phyloP scores from a whole-genome alignment of 2,888 invertebrate species.

The Xestia sexstrigata region DNA sequence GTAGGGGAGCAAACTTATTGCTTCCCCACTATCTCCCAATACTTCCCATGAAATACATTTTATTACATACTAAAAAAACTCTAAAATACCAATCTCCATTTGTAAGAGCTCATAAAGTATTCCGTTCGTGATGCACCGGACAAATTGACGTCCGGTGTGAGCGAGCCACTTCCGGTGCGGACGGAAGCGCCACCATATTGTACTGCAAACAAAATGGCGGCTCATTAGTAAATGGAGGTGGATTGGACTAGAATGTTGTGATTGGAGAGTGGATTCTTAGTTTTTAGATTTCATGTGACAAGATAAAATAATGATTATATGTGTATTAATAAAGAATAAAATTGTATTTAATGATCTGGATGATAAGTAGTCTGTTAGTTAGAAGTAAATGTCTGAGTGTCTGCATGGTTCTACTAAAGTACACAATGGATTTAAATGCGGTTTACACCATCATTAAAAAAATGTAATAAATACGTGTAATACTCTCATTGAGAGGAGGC shows the following conservation, averaged over 20 bases:
- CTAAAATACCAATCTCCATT: constrained; percentile 46
- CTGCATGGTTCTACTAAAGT: too few species aligned
- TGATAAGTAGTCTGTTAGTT: not conserved
- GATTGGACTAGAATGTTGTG: constrained; percentile 30
- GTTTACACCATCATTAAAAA: too few species aligned
- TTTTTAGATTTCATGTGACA: not conserved
- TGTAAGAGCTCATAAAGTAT: constrained; percentile 66
- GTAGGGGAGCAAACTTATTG: not conserved
- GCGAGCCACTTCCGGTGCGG: constrained; percentile 70
- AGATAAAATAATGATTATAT: not conserved
- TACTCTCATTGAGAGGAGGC: too few species aligned
- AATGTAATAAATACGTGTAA: too few species aligned
- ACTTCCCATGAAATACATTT: not conserved
- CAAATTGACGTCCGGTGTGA: constrained; percentile 77
- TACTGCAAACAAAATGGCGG: constrained; percentile 65
- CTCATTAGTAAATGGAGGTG: constrained; percentile 60
- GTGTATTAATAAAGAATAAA: too few species aligned
- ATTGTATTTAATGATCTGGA: not conserved
- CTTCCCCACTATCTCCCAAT: not conserved
- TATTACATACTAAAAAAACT: constrained; percentile 29
- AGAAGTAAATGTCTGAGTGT: too few species aligned
- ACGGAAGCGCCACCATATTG: constrained; percentile 76
- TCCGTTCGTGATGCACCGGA: constrained; percentile 64
- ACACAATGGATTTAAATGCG: too few species aligned
- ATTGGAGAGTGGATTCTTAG: not conserved